A percentile compares a stretch with the other conserved stretches of the same genome.
Evolutionary conservation across 2,888 invertebrate species (phyloP).

Genomic region (Mythimna albipuncta): DNA sequence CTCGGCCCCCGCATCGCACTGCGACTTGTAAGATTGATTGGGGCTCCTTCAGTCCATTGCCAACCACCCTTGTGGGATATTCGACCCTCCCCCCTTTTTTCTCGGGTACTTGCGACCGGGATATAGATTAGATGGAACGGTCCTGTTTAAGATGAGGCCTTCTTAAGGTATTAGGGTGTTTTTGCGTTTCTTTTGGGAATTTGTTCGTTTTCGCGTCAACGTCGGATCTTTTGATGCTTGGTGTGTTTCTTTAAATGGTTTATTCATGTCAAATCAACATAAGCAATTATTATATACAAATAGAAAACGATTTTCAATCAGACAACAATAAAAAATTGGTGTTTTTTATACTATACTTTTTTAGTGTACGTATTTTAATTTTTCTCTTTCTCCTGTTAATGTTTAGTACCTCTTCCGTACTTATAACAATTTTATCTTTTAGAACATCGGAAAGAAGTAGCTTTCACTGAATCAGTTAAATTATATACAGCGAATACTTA

Average conservation of each 20-base stretch:
- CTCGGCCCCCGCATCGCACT: constrained; percentile 74
- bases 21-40: constrained; percentile 91
- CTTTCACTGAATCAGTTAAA: too few relatives aligned
- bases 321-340: not conserved
- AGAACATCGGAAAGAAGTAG: not conserved
- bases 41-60: constrained; percentile 91
- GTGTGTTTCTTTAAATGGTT: not conserved
- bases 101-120: constrained; percentile 79
- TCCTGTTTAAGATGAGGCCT: constrained; percentile 57
- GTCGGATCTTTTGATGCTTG: not conserved
- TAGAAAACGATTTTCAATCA: not conserved
- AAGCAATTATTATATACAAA: too few relatives aligned
- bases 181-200: constrained; percentile 25
- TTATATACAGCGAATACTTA: not conserved
- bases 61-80: constrained; percentile 87
- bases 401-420: too few relatives aligned
- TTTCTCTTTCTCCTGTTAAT: not conserved
- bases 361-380: not conserved
- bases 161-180: constrained; percentile 50
- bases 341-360: not conserved
- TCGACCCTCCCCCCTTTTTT: constrained; percentile 88
- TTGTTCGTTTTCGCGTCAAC: constrained; percentile 11
- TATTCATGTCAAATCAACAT: not conserved
- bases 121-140: constrained; percentile 80
- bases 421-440: not conserved